Conservation (phyloP, 2,113 vertebrate genomes). For the Tinamus guttatus region DNA sequence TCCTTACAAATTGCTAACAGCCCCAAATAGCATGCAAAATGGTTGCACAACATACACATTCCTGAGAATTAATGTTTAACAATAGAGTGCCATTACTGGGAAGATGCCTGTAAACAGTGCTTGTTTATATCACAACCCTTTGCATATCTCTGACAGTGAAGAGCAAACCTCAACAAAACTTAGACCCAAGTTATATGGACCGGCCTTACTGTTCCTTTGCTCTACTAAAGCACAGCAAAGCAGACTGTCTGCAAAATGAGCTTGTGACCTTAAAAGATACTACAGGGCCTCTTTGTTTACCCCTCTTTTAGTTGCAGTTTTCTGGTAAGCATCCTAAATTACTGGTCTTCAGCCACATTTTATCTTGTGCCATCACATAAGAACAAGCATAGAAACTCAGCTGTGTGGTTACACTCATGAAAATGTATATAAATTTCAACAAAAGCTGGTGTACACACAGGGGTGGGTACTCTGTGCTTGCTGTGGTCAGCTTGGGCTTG, state of each 20-base stretch:
- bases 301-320: neutral
- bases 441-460: neutral
- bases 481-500: neutral
- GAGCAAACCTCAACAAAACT: neutral
- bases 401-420: neutral
- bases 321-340: neutral
- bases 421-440: neutral
- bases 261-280: neutral
- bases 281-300: neutral
- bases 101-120: neutral
- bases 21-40: neutral
- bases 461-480: neutral
- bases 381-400: neutral
- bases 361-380: neutral
- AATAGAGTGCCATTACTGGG: neutral
- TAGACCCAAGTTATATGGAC: neutral
- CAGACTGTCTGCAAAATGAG: neutral
- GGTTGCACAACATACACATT: conserved; percentile 34
- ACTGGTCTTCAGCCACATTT: neutral
- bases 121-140: neutral
- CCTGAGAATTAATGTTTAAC: conserved; percentile 68
- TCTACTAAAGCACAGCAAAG: neutral
- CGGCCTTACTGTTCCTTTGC: neutral
- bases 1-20: neutral
- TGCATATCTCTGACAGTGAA: neutral